phyloP scores from a whole-genome alignment of 2,888 invertebrate species.

The Plebejus argus region DNA sequence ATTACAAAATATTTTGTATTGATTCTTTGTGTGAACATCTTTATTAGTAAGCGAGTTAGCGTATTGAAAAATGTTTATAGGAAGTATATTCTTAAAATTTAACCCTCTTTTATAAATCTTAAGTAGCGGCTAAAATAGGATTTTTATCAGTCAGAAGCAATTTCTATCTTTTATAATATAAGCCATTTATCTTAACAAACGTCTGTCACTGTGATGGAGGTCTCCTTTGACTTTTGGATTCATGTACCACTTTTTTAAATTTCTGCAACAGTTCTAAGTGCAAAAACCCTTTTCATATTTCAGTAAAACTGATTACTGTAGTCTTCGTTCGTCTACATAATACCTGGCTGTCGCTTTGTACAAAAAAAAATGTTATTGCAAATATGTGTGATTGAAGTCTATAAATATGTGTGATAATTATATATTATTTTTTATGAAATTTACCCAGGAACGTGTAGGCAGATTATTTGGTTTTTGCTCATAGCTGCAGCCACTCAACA shows the following conservation, averaged over 20 bases:
- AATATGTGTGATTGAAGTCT: too few species aligned
- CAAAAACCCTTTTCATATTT: not conserved
- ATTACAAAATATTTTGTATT: not conserved
- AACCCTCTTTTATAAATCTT: not conserved
- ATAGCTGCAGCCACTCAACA: too few species aligned
- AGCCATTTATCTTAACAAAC: constrained; percentile 57
- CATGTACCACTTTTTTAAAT: constrained; percentile 13
- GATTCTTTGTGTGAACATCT: too few species aligned
- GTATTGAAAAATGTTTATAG: not conserved
- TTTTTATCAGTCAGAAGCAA: not conserved
- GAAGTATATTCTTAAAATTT: not conserved
- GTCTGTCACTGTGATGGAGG: constrained; percentile 54
- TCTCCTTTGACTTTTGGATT: constrained; percentile 16
- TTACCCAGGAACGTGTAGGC: too few species aligned
- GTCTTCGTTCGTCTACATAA: too few species aligned
- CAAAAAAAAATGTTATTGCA: too few species aligned
- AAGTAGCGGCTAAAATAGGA: not conserved
- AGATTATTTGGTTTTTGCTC: too few species aligned
- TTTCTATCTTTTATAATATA: constrained; percentile 26
- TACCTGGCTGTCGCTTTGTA: too few species aligned
- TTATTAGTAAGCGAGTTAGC: not conserved
- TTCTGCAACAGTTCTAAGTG: not conserved
- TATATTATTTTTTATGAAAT: too few species aligned
- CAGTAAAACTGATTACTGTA: too few species aligned
- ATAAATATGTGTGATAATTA: too few species aligned